Conservation (phyloP, 2,797 vertebrate genomes). For the Myiothlypis coronata region DNA sequence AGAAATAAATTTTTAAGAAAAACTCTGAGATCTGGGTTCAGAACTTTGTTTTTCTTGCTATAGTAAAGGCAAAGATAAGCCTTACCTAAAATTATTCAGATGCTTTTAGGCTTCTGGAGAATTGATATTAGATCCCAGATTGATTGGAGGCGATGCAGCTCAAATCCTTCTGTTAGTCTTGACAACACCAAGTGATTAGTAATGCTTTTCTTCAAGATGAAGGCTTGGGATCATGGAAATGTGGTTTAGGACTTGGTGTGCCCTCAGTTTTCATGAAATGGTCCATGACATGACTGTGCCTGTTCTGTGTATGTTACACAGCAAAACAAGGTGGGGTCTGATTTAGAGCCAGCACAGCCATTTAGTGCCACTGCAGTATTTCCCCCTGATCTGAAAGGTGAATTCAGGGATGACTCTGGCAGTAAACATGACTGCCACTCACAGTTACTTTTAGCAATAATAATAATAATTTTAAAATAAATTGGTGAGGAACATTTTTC, state of each 20-base stretch:
- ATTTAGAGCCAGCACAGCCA: neutral
- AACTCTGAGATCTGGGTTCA: neutral
- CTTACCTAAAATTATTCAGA: neutral
- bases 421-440: neutral
- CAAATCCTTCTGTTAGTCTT: neutral
- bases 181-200: neutral
- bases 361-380: neutral
- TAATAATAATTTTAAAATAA: neutral
- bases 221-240: neutral
- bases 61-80: neutral
- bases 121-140: neutral
- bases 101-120: neutral
- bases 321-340: neutral
- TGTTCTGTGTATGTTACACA: neutral
- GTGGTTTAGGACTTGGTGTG: neutral
- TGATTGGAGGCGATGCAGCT: neutral
- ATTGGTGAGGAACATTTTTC: neutral
- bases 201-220: neutral
- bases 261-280: neutral
- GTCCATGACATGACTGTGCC: neutral
- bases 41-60: neutral
- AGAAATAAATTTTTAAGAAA: neutral
- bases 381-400: neutral
- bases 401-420: neutral
- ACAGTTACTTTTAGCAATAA: neutral